These are phyloP conservation scores for Plutella xylostella DNA, from an alignment of 2,888 invertebrate genomes.

Conservation along the genomic window DNA sequence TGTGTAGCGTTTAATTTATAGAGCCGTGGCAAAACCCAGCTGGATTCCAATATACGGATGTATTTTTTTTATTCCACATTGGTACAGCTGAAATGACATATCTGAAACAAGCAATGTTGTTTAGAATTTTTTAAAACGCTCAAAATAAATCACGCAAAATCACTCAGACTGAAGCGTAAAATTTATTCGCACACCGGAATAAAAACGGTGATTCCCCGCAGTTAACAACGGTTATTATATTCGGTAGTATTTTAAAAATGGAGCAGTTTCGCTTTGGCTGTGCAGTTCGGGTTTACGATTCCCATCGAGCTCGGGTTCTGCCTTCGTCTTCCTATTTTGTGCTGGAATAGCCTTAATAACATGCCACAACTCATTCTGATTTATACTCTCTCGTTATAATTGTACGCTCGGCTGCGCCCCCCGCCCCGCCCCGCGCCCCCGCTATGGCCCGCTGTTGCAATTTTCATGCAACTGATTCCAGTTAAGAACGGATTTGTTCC, in stretches of 20 bases:
- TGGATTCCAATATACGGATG: not conserved
- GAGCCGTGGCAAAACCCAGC: not conserved
- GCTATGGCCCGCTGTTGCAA: conserved; percentile 63
- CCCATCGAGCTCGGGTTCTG: conserved; percentile 41
- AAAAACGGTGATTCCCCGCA: not conserved
- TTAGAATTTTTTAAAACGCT: no score
- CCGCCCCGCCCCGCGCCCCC: no score
- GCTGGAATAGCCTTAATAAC: conserved; percentile 63
- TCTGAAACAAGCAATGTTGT: no score
- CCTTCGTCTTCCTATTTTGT: conserved; percentile 48
- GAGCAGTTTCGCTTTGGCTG: not conserved
- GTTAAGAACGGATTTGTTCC: conserved; percentile 54
- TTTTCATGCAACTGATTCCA: conserved; percentile 62
- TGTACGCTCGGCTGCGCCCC: conserved; percentile 64
- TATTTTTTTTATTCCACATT: no score
- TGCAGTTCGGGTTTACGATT: conserved; percentile 29
- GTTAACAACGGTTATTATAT: not conserved
- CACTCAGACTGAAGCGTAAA: no score
- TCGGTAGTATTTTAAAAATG: not conserved
- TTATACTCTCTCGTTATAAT: conserved; percentile 68
- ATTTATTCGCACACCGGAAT: not conserved
- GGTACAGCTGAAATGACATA: no score
- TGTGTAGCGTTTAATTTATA: not conserved
- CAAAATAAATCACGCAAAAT: not conserved
- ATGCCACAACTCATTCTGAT: conserved; percentile 69